Percentiles rank a stretch among this genome's conserved stretches.
Evolutionary conservation across 2,797 vertebrate species (phyloP).

Genomic region (Lagodon rhomboides): DNA sequence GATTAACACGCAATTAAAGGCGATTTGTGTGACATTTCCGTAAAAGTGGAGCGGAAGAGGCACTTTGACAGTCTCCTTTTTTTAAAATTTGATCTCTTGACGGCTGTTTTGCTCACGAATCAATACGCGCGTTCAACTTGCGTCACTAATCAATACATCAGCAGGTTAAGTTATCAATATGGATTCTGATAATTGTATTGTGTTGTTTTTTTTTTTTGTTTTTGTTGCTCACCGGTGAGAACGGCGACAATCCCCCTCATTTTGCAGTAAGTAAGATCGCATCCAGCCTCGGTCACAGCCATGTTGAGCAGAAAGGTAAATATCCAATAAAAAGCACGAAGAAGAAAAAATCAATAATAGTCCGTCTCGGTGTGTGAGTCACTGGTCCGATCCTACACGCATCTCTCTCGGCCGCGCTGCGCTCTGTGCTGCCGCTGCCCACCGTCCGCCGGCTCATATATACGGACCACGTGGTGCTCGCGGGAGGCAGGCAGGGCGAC

Average conservation of each 20-base stretch:
- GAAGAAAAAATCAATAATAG: neutral
- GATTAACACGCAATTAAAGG: neutral
- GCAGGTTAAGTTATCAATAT: neutral
- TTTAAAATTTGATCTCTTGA: neutral
- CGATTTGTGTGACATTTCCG: neutral
- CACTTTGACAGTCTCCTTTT: neutral
- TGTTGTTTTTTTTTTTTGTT: neutral
- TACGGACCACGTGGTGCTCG: slow-evolving; percentile 77
- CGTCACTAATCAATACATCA: neutral
- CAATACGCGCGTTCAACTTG: no score
- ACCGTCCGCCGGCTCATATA: slow-evolving; percentile 49
- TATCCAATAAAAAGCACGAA: slow-evolving; percentile 23
- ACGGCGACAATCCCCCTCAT: slow-evolving; percentile 87
- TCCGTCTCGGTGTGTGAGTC: no score
- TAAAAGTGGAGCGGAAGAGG: neutral
- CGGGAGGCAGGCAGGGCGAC: slow-evolving; percentile 25
- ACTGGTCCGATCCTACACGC: neutral
- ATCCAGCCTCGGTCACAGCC: slow-evolving; percentile 85
- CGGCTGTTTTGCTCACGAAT: no score
- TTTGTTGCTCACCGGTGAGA: slow-evolving; percentile 81
- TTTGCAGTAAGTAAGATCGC: slow-evolving; percentile 87
- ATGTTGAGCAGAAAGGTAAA: slow-evolving; percentile 54
- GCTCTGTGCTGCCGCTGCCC: slow-evolving; percentile 27
- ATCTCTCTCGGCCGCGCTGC: neutral
- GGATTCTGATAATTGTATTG: neutral